Conservation (phyloP, 2,797 vertebrate species). For the Tenualosa ilisha region DNA sequence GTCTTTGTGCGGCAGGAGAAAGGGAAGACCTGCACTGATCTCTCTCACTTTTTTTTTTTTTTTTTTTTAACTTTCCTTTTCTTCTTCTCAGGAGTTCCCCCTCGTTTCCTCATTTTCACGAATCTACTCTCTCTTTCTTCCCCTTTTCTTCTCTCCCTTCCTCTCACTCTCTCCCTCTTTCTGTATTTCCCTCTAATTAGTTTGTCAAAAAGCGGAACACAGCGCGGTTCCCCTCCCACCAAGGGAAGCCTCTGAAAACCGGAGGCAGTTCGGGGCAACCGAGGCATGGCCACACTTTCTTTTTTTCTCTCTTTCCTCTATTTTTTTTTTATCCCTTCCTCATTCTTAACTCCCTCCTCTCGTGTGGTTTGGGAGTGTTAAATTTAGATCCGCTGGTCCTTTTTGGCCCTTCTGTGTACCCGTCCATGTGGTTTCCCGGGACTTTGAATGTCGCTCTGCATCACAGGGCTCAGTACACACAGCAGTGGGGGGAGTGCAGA, state of each 20-base stretch:
- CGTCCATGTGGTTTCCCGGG: neutral
- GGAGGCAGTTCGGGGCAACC: neutral
- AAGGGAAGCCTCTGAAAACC: constrained; percentile 16
- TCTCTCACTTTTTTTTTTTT: neutral
- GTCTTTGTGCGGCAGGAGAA: neutral
- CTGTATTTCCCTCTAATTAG: constrained; percentile 42
- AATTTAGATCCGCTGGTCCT: neutral
- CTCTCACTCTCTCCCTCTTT: constrained; percentile 13
- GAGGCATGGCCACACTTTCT: neutral
- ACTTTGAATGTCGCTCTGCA: neutral
- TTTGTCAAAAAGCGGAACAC: constrained; percentile 43
- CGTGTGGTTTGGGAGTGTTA: neutral
- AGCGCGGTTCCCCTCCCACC: constrained; percentile 20
- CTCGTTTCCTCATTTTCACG: neutral
- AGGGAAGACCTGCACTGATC: constrained; percentile 25
- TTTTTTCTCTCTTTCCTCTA: neutral
- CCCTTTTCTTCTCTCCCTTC: neutral
- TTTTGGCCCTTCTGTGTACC: constrained; percentile 12
- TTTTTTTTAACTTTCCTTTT: neutral
- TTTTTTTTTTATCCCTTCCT: neutral
- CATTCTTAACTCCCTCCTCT: neutral
- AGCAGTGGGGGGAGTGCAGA: neutral
- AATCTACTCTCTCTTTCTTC: neutral
- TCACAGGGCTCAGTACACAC: constrained; percentile 6
- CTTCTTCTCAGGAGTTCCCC: constrained; percentile 19